phyloP scores from a whole-genome alignment of 2,113 vertebrate species.

The Dryoscopus gambensis region DNA sequence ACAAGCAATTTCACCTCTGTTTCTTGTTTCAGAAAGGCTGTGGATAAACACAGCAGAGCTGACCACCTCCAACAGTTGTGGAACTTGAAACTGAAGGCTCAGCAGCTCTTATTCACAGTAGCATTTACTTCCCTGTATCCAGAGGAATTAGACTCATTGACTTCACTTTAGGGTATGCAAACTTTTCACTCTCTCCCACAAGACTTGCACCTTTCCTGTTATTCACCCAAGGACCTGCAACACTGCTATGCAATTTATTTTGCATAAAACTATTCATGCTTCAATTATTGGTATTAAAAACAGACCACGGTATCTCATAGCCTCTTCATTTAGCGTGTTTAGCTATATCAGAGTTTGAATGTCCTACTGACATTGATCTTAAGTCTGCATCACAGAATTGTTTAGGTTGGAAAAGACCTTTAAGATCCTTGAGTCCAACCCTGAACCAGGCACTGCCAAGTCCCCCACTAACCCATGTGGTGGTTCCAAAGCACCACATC shows the following conservation, averaged over 20 bases:
- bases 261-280: background rate
- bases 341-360: background rate
- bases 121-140: background rate
- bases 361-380: background rate
- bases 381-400: background rate
- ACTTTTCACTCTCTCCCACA: background rate
- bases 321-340: background rate
- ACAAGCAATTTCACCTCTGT: background rate
- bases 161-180: background rate
- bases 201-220: background rate
- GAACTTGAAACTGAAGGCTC: background rate
- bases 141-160: background rate
- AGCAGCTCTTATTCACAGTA: background rate
- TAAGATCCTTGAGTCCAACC: background rate
- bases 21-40: background rate
- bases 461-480: rapidly evolving
- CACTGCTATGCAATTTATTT: background rate
- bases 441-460: background rate
- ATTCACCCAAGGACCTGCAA: background rate
- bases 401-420: background rate
- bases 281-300: background rate
- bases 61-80: background rate
- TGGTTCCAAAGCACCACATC: background rate
- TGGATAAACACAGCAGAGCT: background rate
- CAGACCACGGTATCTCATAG: background rate